Conservation (phyloP, 2,888 invertebrate species). For the Clistopyga incitator region DNA sequence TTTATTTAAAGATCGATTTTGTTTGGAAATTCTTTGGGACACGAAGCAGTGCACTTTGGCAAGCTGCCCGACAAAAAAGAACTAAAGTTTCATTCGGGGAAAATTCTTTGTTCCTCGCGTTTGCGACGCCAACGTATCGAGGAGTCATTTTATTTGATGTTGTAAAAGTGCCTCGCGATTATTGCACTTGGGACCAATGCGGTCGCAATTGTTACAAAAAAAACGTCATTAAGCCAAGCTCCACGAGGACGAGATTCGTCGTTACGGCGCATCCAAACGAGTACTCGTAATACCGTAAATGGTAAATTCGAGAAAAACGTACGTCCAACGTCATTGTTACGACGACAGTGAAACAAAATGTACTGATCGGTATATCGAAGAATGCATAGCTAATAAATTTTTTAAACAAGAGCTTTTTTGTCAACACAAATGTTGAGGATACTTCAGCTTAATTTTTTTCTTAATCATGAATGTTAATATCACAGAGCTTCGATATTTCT, state of each 20-base stretch:
- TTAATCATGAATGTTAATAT: background rate
- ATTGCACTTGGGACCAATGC: conserved; percentile 41
- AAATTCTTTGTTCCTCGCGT: conserved; percentile 71
- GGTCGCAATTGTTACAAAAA: conserved; percentile 45
- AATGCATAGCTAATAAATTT: conserved; percentile 3
- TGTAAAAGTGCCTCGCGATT: conserved; percentile 52
- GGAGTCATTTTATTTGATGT: conserved; percentile 50
- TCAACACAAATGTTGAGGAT: background rate
- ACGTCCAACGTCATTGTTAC: conserved; percentile 72
- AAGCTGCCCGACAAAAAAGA: conserved; percentile 63
- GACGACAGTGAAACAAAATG: conserved; percentile 59
- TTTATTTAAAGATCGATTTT: background rate
- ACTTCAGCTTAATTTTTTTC: background rate
- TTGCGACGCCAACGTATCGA: conserved; percentile 56
- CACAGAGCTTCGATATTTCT: conserved; percentile 54
- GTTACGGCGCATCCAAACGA: conserved; percentile 63
- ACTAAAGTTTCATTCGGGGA: conserved; percentile 65
- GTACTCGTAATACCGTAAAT: conserved; percentile 65
- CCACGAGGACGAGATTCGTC: conserved; percentile 70
- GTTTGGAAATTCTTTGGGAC: conserved; percentile 24
- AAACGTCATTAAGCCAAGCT: conserved; percentile 76
- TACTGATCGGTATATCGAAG: conserved; percentile 61
- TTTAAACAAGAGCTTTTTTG: background rate
- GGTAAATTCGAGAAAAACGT: conserved; percentile 64
- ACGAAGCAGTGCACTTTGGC: conserved; percentile 66